A percentile compares a stretch with the other conserved stretches of the same genome.
phyloP scores from a whole-genome alignment of 2,888 invertebrate genomes.

The Erebia ligea region DNA sequence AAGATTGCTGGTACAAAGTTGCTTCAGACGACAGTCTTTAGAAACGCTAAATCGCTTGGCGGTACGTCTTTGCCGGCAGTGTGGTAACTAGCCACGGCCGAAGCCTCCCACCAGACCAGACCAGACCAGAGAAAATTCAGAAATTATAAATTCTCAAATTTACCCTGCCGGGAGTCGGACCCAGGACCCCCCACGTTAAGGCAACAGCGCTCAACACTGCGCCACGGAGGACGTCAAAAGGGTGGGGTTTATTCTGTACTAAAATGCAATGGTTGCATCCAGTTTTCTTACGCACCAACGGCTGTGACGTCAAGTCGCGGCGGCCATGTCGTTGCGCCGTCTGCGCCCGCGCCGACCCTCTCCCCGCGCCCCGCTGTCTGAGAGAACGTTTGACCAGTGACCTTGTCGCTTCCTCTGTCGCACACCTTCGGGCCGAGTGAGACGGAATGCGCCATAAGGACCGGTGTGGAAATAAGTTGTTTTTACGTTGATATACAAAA shows the following conservation, averaged over 20 bases:
- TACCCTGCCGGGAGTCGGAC: too few species aligned
- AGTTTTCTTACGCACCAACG: slow-evolving; percentile 72
- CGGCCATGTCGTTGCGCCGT: slow-evolving; percentile 72
- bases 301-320: slow-evolving; percentile 72
- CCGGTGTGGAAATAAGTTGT: slow-evolving; percentile 36
- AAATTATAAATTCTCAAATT: too few species aligned
- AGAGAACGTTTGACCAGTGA: slow-evolving; percentile 79
- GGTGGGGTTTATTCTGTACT: slow-evolving; percentile 25
- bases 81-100: too few species aligned
- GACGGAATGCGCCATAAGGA: slow-evolving; percentile 50
- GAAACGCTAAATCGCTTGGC: too few species aligned
- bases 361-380: slow-evolving; percentile 71
- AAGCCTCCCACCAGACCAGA: too few species aligned
- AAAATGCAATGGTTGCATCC: slow-evolving; percentile 58
- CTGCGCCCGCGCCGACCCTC: slow-evolving; percentile 66
- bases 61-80: too few species aligned
- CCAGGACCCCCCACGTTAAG: too few species aligned
- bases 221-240: too few species aligned
- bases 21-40: too few species aligned
- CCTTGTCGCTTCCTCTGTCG: slow-evolving; percentile 73
- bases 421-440: slow-evolving; percentile 51
- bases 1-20: too few species aligned
- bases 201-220: too few species aligned
- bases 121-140: too few species aligned
- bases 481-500: slow-evolving; percentile 17